Percentiles rank a stretch among this genome's conserved stretches.
Evolutionary conservation across 2,888 invertebrate species (phyloP).

Genomic region (Nemoura dubitans): DNA sequence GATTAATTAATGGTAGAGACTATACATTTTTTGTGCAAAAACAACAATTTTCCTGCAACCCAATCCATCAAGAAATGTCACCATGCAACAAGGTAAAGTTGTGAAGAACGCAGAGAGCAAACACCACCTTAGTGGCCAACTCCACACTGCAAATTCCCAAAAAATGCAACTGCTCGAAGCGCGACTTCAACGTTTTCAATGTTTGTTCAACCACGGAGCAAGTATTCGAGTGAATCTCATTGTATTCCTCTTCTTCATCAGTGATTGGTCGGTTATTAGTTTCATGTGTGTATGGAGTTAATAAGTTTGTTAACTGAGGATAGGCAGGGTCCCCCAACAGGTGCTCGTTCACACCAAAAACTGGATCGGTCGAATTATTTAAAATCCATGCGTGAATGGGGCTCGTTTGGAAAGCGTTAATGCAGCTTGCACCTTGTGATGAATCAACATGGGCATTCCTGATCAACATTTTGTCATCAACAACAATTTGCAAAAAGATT

Average conservation of each 20-base stretch:
- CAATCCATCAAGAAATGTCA: not conserved
- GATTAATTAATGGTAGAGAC: not conserved
- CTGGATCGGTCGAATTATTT: conserved; percentile 35
- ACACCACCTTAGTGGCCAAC: conserved; percentile 44
- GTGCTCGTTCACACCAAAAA: conserved; percentile 45
- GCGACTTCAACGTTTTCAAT: conserved; percentile 29
- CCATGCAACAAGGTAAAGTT: conserved; percentile 46
- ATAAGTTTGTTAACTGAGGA: conserved; percentile 47
- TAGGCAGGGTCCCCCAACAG: conserved; percentile 45
- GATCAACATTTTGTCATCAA: conserved; percentile 45
- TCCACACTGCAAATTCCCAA: conserved; percentile 33
- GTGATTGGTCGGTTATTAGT: conserved; percentile 37
- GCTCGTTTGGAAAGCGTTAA: conserved; percentile 45
- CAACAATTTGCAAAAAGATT: conserved; percentile 46
- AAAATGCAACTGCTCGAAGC: conserved; percentile 45
- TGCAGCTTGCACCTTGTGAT: conserved; percentile 43
- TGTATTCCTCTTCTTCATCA: conserved; percentile 44
- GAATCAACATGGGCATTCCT: conserved; percentile 49
- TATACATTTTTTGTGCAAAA: not conserved
- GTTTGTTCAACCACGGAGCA: conserved; percentile 36
- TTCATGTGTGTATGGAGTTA: conserved; percentile 45
- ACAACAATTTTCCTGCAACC: not conserved
- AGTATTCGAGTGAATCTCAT: conserved; percentile 42
- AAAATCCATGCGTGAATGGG: conserved; percentile 43
- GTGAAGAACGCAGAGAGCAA: conserved; percentile 49